These are phyloP conservation scores for Lasius fuliginosus DNA, from an alignment of 2,888 invertebrate genomes.

Conservation along the genomic window DNA sequence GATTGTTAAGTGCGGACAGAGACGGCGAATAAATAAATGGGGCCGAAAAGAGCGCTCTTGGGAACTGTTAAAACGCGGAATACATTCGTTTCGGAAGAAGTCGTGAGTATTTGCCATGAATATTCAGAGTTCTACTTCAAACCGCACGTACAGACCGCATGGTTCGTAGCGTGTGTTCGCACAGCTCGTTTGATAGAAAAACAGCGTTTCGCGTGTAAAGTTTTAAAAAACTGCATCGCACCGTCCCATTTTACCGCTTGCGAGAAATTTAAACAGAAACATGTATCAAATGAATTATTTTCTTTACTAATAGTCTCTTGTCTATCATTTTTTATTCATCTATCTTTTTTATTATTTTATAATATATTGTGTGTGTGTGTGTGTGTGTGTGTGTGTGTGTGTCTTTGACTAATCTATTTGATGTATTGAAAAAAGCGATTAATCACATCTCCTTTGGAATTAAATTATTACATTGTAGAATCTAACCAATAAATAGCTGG, in stretches of 20 bases:
- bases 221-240: neutral
- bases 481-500: neutral
- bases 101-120: conserved; percentile 43
- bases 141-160: neutral
- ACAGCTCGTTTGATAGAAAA: conserved; percentile 35
- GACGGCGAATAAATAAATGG: conserved; percentile 49
- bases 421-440: neutral
- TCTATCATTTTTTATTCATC: neutral
- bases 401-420: neutral
- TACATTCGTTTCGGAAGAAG: conserved; percentile 54
- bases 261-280: conserved; percentile 4
- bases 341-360: neutral
- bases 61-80: conserved; percentile 48
- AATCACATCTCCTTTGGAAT: neutral
- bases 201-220: neutral
- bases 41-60: conserved; percentile 37
- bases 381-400: too few species aligned
- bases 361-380: too few species aligned
- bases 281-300: neutral
- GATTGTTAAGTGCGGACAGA: conserved; percentile 50
- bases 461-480: neutral
- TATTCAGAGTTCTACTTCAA: conserved; percentile 40
- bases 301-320: neutral
- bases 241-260: neutral
- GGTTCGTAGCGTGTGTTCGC: conserved; percentile 11